Evolutionary conservation across 2,113 vertebrate species (phyloP).

Genomic region (Hemiscyllium ocellatum): DNA sequence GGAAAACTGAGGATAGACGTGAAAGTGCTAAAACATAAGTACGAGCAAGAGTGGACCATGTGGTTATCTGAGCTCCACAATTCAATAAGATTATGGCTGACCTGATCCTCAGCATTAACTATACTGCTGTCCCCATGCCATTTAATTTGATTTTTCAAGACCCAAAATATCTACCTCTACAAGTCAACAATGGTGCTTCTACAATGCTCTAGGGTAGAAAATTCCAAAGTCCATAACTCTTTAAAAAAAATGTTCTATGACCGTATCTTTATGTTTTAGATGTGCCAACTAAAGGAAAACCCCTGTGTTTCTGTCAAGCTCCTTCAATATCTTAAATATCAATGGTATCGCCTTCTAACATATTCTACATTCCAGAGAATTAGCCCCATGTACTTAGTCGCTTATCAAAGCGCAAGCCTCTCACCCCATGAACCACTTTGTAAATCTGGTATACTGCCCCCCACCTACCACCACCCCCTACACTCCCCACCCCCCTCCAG

Average conservation of each 20-base stretch:
- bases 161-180: not conserved
- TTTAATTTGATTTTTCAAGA: no score
- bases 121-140: not conserved
- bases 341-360: no score
- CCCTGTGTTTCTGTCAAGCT: no score
- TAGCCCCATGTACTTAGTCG: no score
- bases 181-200: not conserved
- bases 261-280: not conserved
- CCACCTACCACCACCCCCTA: no score
- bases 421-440: not conserved
- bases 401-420: no score
- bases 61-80: not conserved
- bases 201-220: no score
- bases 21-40: not conserved
- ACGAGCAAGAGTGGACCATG: not conserved
- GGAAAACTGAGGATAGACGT: not conserved
- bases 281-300: no score
- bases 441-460: not conserved
- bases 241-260: not conserved
- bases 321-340: no score
- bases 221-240: no score
- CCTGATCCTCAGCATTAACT: not conserved
- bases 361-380: no score
- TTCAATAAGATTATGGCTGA: not conserved
- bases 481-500: not conserved